Base-by-base conservation (phyloP, 1,140 invertebrate species). In the Hyposmocoma kahamanoa region DNA sequence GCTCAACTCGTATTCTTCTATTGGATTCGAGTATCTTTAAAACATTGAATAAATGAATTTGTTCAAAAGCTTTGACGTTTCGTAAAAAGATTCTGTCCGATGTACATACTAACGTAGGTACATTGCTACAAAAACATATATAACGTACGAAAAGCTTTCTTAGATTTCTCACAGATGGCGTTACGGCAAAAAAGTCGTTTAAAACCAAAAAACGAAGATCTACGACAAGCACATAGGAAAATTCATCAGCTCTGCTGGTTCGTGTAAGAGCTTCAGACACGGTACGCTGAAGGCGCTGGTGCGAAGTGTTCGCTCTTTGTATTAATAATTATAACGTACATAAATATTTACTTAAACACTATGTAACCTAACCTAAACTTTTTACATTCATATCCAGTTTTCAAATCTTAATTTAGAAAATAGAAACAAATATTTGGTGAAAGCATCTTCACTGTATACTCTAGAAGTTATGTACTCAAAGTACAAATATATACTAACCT, bases 1-100 rank as follows among this genome's bases (percentile, higher is more conserved):
- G 58, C 66, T 60, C 69, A 59, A 73, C 66, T 63, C 51, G 41
- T 63, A 75, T 80, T 80, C 72, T 77, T 76, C 61, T 54, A 63
- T 58, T 59, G 38, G 47, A 50, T 70, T 53, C 53, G 53, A 67
- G 62, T 47, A 48, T 67, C 55, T 70, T 63, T 60, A 64, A 67
- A 67, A 66, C 50, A 60, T 48, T 63, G 62, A 69, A 59, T 62
- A 67, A 56, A 63, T 59, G 55, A 53, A 57, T 42, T 56, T 50
- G 46, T 55, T 53, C 44, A 42, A 41, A 49, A 38, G 50, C 49
- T 55, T 39, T 21, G 34, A 39, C 42, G 44, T 55, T 17, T 26
- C 39, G 21, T 39, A 13, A 47, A 52, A 52, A 30, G 41, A 42
- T 32, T 26, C 42, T 39, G 45, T 57, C 36, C 5, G 24, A 26